phyloP scores from a whole-genome alignment of 2,113 vertebrate genomes.

The Nicator chloris region DNA sequence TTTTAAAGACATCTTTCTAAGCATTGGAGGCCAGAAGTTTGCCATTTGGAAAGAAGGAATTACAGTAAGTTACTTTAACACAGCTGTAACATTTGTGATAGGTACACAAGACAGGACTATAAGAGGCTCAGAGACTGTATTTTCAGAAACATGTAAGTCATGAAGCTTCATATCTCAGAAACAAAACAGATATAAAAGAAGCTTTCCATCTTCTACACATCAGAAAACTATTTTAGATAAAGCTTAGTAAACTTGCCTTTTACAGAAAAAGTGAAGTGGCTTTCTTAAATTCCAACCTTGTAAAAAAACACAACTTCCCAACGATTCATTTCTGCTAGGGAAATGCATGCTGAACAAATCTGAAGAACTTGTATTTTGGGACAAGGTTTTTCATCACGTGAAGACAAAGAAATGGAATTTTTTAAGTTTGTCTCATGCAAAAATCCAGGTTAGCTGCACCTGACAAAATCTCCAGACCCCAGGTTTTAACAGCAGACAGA shows the following conservation, averaged over 20 bases:
- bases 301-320: neutral
- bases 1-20: conserved; percentile 86
- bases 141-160: conserved; percentile 38
- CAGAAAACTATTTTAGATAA: neutral
- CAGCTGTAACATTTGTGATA: neutral
- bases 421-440: neutral
- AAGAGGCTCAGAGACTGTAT: neutral
- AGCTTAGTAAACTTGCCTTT: neutral
- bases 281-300: neutral
- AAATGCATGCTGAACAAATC: neutral
- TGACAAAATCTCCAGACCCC: neutral
- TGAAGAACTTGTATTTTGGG: neutral
- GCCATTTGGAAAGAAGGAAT: conserved; percentile 91
- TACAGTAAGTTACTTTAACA: conserved; percentile 74
- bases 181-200: neutral
- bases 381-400: neutral
- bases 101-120: neutral
- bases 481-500: neutral
- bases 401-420: neutral
- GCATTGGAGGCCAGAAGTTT: conserved; percentile 80
- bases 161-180: neutral
- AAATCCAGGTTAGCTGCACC: neutral
- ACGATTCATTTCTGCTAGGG: neutral
- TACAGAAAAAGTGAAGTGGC: neutral
- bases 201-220: neutral